Percentiles rank a stretch among this genome's conserved stretches.
Conservation (phyloP, 2,888 invertebrate genomes). For the Hypsopygia costalis region DNA sequence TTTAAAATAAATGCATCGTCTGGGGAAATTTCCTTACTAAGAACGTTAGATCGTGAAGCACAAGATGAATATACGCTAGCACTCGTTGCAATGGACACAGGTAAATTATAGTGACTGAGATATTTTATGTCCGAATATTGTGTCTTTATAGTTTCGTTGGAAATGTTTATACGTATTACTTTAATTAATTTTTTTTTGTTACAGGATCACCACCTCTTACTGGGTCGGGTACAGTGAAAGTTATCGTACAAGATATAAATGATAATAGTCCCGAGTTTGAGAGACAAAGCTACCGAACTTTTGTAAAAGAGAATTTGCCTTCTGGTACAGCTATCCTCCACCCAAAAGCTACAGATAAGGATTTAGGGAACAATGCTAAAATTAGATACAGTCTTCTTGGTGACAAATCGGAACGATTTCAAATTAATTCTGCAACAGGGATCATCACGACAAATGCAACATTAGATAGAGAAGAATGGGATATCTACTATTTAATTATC, state of each 20-base stretch:
- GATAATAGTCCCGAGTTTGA: slow-evolving; percentile 95
- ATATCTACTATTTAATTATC: slow-evolving; percentile 88
- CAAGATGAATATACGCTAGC: slow-evolving; percentile 92
- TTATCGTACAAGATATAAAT: slow-evolving; percentile 96
- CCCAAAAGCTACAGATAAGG: slow-evolving; percentile 90
- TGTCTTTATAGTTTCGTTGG: too few relatives aligned
- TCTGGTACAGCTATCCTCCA: slow-evolving; percentile 88
- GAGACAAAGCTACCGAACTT: slow-evolving; percentile 88
- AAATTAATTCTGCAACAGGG: slow-evolving; percentile 89
- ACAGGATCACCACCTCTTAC: slow-evolving; percentile 95
- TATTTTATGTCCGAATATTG: too few relatives aligned
- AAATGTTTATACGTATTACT: too few relatives aligned
- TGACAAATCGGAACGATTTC: slow-evolving; percentile 89
- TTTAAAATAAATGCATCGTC: slow-evolving; percentile 96
- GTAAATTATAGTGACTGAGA: slow-evolving; percentile 71
- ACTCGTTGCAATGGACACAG: slow-evolving; percentile 96
- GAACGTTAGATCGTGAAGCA: slow-evolving; percentile 91
- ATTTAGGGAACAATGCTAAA: slow-evolving; percentile 91
- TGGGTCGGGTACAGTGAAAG: slow-evolving; percentile 93
- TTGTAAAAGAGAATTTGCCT: slow-evolving; percentile 90
- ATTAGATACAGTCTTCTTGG: slow-evolving; percentile 92
- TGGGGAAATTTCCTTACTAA: slow-evolving; percentile 92
- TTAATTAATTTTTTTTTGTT: slow-evolving; percentile 32
- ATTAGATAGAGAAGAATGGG: slow-evolving; percentile 89
- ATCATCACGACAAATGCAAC: slow-evolving; percentile 86